Evolutionary conservation across 1,140 invertebrate species (phyloP).

Genomic region (Anastatus disparis): DNA sequence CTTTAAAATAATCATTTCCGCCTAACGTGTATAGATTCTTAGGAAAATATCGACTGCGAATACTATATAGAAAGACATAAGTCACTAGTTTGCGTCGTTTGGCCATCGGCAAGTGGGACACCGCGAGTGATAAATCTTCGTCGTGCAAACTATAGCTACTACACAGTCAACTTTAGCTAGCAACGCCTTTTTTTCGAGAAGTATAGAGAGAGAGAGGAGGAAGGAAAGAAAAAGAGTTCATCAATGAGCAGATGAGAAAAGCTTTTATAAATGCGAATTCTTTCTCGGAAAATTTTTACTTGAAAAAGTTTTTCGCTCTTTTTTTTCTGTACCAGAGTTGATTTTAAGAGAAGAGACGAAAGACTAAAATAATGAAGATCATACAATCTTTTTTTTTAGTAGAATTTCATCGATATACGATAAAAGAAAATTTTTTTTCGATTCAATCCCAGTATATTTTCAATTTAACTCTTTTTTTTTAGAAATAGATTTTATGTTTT

Average conservation of each 20-base stretch:
- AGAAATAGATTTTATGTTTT: too few species aligned
- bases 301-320: background rate
- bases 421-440: background rate
- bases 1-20: too few species aligned
- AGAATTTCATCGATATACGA: too few species aligned
- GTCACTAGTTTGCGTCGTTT: constrained; percentile 4
- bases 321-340: background rate
- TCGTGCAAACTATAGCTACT: too few species aligned
- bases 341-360: background rate
- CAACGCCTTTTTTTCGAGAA: background rate
- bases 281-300: background rate
- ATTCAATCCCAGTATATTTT: too few species aligned
- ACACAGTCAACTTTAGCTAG: too few species aligned
- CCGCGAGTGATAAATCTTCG: constrained; percentile 31
- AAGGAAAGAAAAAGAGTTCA: too few species aligned
- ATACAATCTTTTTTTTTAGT: too few species aligned
- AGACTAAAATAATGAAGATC: too few species aligned
- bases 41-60: background rate
- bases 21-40: too few species aligned
- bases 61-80: constrained; percentile 8
- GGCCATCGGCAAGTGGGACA: too few species aligned
- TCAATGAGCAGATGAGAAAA: constrained; percentile 8
- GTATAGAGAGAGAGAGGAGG: constrained; percentile 3
- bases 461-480: too few species aligned
- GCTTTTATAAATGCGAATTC: constrained; percentile 34